Evolutionary conservation across 2,888 invertebrate genomes (phyloP).

Genomic region (Acanthosoma haemorrhoidale): DNA sequence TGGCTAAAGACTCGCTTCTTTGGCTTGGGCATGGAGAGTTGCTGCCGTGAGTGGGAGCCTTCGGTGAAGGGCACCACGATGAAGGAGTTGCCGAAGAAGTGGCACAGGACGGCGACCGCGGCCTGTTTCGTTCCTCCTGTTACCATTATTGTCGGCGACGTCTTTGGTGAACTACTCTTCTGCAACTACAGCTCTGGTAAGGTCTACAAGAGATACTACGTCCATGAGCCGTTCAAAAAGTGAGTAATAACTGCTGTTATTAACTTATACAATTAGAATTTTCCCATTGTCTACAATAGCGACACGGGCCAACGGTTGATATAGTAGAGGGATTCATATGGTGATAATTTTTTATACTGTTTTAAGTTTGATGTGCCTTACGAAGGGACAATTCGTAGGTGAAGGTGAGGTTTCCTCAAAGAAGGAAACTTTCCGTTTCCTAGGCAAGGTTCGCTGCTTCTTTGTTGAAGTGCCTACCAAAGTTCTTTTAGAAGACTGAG

Average conservation of each 20-base stretch:
- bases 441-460: no score
- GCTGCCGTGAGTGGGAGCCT: conserved; percentile 60
- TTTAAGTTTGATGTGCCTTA: no score
- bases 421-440: no score
- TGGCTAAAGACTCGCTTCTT: conserved; percentile 58
- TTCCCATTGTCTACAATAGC: no score
- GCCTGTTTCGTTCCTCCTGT: neutral
- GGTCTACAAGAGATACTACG: conserved; percentile 54
- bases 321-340: no score
- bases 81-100: conserved; percentile 42
- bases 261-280: no score
- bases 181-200: conserved; percentile 80
- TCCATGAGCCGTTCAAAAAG: conserved; percentile 56
- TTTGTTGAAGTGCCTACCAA: no score
- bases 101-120: neutral
- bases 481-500: no score
- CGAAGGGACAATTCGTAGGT: no score
- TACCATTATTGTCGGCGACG: conserved; percentile 63
- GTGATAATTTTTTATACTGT: no score
- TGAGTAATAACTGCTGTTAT: conserved; percentile 41
- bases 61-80: conserved; percentile 50
- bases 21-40: conserved; percentile 72
- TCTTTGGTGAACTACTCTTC: conserved; percentile 72
- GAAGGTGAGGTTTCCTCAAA: no score
- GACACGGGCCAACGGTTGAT: no score